phyloP scores from a whole-genome alignment of 2,113 vertebrate species.

The Orycteropus afer region DNA sequence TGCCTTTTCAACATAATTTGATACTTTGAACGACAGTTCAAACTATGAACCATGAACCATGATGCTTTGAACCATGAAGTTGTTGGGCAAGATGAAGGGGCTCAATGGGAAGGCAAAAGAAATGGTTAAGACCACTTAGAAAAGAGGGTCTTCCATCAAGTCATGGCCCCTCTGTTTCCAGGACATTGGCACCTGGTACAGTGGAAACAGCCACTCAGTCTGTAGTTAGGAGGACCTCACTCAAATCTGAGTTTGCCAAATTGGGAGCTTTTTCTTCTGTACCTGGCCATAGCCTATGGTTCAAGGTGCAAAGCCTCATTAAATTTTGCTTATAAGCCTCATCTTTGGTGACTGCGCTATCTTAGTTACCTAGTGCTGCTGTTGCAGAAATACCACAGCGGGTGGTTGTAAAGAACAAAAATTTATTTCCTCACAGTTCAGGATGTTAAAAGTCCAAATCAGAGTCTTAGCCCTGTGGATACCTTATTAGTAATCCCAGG shows the following conservation, averaged over 20 bases:
- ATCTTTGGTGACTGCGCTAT: not conserved
- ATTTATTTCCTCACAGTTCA: not conserved
- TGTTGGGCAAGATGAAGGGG: not conserved
- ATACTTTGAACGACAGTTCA: not conserved
- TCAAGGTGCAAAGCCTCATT: not conserved
- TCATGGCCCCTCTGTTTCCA: not conserved
- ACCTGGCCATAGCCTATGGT: not conserved
- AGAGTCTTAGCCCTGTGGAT: not conserved
- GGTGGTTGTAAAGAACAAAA: not conserved
- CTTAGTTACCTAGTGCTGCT: not conserved
- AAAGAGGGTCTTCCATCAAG: not conserved
- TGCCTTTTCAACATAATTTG: not conserved
- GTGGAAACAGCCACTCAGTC: not conserved
- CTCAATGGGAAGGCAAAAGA: not conserved
- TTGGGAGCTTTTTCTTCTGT: not conserved
- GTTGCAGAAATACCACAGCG: not conserved
- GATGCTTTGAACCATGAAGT: not conserved
- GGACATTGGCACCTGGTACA: not conserved
- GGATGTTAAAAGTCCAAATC: not conserved
- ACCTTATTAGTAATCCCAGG: not conserved
- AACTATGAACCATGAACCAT: not conserved
- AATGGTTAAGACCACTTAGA: not conserved
- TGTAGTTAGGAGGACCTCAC: not conserved
- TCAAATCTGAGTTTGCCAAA: not conserved
- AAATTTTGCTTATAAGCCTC: not conserved